These are phyloP conservation scores for Drosophila sordidula DNA, from an alignment of 2,888 invertebrate species.

Conservation along the genomic window DNA sequence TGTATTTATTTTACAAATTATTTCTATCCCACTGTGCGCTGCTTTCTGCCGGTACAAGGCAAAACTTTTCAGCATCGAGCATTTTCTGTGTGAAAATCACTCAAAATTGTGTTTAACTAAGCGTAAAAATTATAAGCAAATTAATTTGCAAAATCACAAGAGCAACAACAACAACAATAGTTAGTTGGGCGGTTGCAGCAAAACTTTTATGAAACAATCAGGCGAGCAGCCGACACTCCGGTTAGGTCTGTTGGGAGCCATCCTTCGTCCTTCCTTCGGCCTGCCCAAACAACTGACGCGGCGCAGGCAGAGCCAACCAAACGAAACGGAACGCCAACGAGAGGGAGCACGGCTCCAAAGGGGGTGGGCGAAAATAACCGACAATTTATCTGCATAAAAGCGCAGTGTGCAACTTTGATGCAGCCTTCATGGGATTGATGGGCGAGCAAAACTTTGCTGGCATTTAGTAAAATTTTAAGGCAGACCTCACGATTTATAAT, in stretches of 20 bases:
- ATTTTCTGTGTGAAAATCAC: constrained; percentile 82
- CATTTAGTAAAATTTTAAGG: constrained; percentile 53
- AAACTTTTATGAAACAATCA: constrained; percentile 80
- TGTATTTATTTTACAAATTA: not conserved
- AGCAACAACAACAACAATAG: constrained; percentile 62
- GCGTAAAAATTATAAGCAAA: constrained; percentile 85
- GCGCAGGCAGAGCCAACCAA: constrained; percentile 63
- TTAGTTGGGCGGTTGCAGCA: constrained; percentile 64
- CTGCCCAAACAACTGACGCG: constrained; percentile 57
- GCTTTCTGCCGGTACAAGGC: constrained; percentile 51
- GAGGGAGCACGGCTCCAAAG: constrained; percentile 2
- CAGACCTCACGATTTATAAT: constrained; percentile 23
- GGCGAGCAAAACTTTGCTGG: constrained; percentile 69
- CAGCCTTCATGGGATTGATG: constrained; percentile 68
- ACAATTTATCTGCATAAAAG: constrained; percentile 81
- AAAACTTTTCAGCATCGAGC: constrained; percentile 68
- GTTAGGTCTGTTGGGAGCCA: constrained; percentile 47
- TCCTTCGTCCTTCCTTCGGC: constrained; percentile 26
- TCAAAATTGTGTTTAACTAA: constrained; percentile 85
- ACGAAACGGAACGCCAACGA: constrained; percentile 51
- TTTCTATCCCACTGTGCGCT: constrained; percentile 50
- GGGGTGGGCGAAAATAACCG: constrained; percentile 66
- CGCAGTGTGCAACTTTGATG: constrained; percentile 80
- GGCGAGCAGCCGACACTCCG: constrained; percentile 61
- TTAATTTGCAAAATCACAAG: constrained; percentile 84